Base-by-base conservation (phyloP, 2,888 invertebrate species). In the Empis livida region DNA sequence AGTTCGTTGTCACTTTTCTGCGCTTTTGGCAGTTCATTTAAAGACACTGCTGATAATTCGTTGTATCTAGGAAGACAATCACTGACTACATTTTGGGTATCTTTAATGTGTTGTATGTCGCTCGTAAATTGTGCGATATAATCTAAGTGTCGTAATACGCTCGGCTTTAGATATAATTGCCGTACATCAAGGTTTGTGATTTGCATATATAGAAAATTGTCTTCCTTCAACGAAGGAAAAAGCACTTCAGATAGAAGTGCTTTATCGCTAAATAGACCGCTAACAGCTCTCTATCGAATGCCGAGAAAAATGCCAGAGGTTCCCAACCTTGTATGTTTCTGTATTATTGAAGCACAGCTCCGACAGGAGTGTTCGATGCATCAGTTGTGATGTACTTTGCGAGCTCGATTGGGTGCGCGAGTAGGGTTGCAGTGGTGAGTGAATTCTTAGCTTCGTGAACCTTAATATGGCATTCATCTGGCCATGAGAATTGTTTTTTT, bases 231-330 rank as follows among this genome's bases (percentile, higher is more conserved):
- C 43, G 55, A 64, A 57, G n/a, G n/a, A n/a, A n/a, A n/a, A n/a
- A n/a, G n/a, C n/a, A n/a, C n/a, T n/a, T n/a, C n/a, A n/a, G n/a
- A 30, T 61, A 55, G 49, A 68, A 69, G 46, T 63, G 52, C 41
- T 58, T 56, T 1, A 67, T 54, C 1, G 61, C 58, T 30, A 55
- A 50, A 43, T 64, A 68, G 1, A 65, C 61, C 0, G 63, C 64
- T 5, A 65, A 52, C 0, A 68, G 55, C 51, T 65, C 64, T n/a
- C 63, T 32, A 48, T 69, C 65, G 50, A 64, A 67, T 3, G 59
- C 49, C 30, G 54, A 50, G 47, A 61, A 66, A 48, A 64, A 68
- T 1, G 57, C 59, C 11, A 66, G 47, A 0, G 65, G 65, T 52
- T 63, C 49, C 61, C 61, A 63, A 2, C 44, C n/a, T 6, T n/a